Conservation (phyloP, 2,113 vertebrate species). For the Psilopsiagon aymara region DNA sequence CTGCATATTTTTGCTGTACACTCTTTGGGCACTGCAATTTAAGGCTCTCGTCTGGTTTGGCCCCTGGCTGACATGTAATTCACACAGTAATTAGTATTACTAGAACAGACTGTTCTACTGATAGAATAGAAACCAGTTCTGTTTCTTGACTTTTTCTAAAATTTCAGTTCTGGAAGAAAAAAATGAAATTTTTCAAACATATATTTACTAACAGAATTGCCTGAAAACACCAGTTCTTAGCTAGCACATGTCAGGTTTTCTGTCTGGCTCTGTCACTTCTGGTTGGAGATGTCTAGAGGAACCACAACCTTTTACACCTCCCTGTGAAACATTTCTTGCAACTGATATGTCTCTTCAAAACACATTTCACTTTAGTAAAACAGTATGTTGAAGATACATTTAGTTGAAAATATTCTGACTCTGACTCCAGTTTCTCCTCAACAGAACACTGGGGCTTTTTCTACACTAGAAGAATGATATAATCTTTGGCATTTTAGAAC, state of each 20-base stretch:
- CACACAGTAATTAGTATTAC: neutral
- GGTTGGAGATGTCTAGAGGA: neutral
- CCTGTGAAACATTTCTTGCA: neutral
- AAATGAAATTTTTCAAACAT: neutral
- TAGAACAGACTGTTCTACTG: neutral
- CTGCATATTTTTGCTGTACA: fast-evolving
- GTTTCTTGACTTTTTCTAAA: neutral
- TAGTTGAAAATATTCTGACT: neutral
- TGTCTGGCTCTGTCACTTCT: neutral
- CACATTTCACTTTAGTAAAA: neutral
- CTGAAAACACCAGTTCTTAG: neutral
- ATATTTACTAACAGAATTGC: neutral
- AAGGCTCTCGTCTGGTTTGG: neutral
- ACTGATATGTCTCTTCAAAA: neutral
- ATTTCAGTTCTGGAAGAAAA: neutral
- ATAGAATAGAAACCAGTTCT: neutral
- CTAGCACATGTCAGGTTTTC: neutral
- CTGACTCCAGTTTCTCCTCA: neutral
- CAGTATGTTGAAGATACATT: neutral
- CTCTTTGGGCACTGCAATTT: neutral
- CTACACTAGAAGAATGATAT: neutral
- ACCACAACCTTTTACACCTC: neutral
- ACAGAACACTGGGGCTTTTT: neutral
- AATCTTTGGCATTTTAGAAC: neutral
- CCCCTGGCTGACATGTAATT: neutral